phyloP scores from a whole-genome alignment of 2,797 vertebrate genomes.

The Zalophus californianus region DNA sequence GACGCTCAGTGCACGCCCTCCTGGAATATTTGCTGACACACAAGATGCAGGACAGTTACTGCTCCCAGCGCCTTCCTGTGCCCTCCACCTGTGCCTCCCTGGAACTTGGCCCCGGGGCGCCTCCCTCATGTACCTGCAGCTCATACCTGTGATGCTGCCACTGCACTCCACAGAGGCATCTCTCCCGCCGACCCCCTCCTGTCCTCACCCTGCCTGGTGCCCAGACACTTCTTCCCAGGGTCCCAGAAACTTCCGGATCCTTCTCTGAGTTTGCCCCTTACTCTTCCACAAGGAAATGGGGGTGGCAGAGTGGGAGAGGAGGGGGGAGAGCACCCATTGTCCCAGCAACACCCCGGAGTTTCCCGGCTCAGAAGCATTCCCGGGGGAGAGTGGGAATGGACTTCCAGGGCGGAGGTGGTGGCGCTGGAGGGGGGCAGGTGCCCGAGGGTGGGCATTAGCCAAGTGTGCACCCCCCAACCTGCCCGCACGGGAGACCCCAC shows the following conservation, averaged over 20 bases:
- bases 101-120: neutral
- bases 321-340: neutral
- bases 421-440: neutral
- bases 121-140: neutral
- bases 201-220: neutral
- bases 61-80: neutral
- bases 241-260: neutral
- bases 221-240: neutral
- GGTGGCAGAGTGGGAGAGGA: neutral
- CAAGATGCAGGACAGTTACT: too few species aligned
- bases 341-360: neutral
- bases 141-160: rapidly evolving
- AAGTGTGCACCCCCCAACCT: neutral
- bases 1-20: neutral
- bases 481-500: rapidly evolving
- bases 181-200: neutral
- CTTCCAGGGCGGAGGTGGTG: neutral
- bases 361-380: neutral
- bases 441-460: neutral
- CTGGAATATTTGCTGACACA: neutral
- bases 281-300: neutral
- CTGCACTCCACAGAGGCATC: neutral
- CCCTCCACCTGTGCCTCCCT: neutral
- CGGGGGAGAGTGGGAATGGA: neutral
- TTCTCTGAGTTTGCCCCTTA: neutral